phyloP scores from a whole-genome alignment of 2,113 vertebrate genomes.

The Columba janthina region DNA sequence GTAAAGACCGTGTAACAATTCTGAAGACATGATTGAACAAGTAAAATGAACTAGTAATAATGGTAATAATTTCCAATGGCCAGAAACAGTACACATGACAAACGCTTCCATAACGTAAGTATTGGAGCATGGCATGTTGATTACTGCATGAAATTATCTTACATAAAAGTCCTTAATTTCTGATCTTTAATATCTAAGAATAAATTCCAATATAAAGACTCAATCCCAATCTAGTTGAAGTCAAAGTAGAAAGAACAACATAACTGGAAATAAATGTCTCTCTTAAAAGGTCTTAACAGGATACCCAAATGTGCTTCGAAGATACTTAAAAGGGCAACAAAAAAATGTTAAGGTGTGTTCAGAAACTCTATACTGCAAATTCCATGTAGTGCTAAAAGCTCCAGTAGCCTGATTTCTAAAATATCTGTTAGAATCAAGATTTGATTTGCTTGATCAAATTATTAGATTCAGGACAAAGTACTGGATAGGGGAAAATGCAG shows the following conservation, averaged over 20 bases:
- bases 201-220: neutral
- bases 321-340: neutral
- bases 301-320: neutral
- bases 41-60: neutral
- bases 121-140: neutral
- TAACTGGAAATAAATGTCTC: neutral
- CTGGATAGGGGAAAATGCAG: neutral
- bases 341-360: neutral
- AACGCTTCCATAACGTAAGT: neutral
- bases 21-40: neutral
- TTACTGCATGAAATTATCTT: neutral
- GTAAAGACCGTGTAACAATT: neutral
- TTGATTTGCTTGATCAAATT: constrained; percentile 23
- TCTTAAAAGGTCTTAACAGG: neutral
- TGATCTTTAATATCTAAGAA: neutral
- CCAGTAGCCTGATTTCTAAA: neutral
- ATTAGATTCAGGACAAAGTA: neutral
- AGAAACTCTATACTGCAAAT: neutral
- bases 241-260: neutral
- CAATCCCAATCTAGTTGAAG: neutral
- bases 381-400: neutral
- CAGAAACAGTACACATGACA: neutral
- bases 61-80: neutral
- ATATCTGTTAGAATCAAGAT: neutral
- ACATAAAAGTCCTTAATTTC: neutral